Conservation (phyloP, 2,113 vertebrate species). For the Pteropus alecto region DNA sequence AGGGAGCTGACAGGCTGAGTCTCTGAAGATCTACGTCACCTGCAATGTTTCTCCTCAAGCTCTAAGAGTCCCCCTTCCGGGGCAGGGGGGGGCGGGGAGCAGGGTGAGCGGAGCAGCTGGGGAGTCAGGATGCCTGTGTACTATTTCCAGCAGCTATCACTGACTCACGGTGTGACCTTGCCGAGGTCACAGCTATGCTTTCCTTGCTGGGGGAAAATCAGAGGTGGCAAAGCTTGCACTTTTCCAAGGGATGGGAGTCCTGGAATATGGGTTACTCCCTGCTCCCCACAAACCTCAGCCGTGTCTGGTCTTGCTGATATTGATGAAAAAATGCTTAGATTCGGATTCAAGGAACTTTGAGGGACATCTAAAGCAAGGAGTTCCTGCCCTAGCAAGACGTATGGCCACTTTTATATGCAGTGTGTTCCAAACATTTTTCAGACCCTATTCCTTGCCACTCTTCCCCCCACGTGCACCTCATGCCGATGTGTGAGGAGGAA, state of each 20-base stretch:
- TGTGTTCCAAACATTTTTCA: neutral
- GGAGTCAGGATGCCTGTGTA: conserved; percentile 26
- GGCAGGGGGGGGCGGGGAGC: neutral
- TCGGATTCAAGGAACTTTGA: neutral
- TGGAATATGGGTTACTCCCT: neutral
- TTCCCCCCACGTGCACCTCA: neutral
- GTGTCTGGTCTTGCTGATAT: neutral
- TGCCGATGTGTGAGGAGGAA: neutral
- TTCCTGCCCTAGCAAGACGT: neutral
- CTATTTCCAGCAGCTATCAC: conserved; percentile 62
- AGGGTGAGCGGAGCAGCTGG: neutral
- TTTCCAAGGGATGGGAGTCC: neutral
- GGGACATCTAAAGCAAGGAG: neutral
- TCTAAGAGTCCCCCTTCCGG: neutral
- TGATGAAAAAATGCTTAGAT: neutral
- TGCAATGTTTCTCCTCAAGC: neutral
- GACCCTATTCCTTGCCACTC: neutral
- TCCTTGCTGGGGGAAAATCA: neutral
- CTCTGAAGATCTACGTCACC: neutral
- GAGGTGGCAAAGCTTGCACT: conserved; percentile 19
- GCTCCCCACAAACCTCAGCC: neutral
- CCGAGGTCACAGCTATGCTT: conserved; percentile 44
- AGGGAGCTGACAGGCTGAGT: neutral
- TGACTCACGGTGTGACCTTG: conserved; percentile 69
- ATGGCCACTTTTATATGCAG: neutral